These are phyloP conservation scores for Endomychus coccineus DNA, from an alignment of 2,888 invertebrate genomes.

Conservation along the genomic window DNA sequence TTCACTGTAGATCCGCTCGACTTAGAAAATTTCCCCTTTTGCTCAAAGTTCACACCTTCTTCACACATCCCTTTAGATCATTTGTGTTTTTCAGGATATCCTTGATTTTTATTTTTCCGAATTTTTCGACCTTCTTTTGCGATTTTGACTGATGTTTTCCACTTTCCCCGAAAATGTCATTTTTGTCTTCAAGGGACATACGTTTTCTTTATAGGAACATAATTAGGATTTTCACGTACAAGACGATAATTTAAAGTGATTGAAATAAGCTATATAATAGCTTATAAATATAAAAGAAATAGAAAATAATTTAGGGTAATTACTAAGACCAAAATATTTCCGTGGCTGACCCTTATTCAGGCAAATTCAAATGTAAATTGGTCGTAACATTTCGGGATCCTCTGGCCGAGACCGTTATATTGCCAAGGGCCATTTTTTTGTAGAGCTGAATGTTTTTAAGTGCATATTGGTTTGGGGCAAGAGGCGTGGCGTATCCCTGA, in stretches of 20 bases:
- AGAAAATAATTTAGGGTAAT: too few relatives aligned
- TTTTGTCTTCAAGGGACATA: background rate
- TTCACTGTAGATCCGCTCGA: background rate
- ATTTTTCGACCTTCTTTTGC: background rate
- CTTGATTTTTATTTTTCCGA: background rate
- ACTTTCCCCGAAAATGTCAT: background rate
- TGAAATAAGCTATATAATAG: background rate
- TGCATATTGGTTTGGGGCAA: too few relatives aligned
- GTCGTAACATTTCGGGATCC: too few relatives aligned
- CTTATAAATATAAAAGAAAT: background rate
- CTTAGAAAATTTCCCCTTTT: conserved; percentile 1
- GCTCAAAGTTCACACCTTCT: background rate
- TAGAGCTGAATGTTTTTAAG: too few relatives aligned
- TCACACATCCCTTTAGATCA: background rate
- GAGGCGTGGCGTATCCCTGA: too few relatives aligned
- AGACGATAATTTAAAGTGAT: background rate
- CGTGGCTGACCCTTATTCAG: too few relatives aligned
- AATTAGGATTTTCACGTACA: background rate
- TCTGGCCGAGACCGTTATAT: too few relatives aligned
- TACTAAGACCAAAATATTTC: too few relatives aligned
- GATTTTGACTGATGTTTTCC: background rate
- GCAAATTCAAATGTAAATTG: too few relatives aligned
- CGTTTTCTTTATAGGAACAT: background rate
- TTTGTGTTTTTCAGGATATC: background rate
- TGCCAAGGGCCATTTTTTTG: too few relatives aligned